Base-by-base conservation (phyloP, 2,888 invertebrate species). In the Acleris laterana region DNA sequence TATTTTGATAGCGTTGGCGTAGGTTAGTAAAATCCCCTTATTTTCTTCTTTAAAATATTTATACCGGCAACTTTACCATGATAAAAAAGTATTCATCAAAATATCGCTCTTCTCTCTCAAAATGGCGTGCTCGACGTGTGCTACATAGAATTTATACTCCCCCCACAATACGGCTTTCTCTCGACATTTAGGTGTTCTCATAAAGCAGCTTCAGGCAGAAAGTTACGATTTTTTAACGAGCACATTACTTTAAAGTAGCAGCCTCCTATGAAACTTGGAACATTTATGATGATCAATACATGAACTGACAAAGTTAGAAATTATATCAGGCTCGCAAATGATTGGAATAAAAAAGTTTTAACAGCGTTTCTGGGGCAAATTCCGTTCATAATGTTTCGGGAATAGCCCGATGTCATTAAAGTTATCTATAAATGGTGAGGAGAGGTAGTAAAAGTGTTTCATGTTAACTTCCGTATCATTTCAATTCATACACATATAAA, bases 241-340 rank as follows among this genome's bases (percentile, higher is more conserved):
- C 71, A 71, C 70, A 74, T 79, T 77, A 78, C 72, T 78, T 77
- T 75, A 75, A 76, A 77, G 75, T 78, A 79, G 77, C 68, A 70
- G 73, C 61, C 57, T 59, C 58, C 73, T 72, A 73, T 75, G 73
- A 77, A 75, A 73, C 70, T 66, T 68, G 69, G 69, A 66, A 71
- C 70, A 66, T 68, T 70, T 68, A 64, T 68, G 72, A 70, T 70
- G 72, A 70, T 70, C 56, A 57, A 67, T 69, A 69, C 66, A 53
- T 60, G 60, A 50, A 65, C 55, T 44, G 55, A 16, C 42, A 19
- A 65, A 65, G 55, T 46, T 60, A n/a, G 61, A 72, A 66, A 62
- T 66, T 62, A 66, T 62, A 51, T 32, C 13, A 48, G 17, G 20
- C 50, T 42, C 61, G 32, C 42, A 48, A 16, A 52, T 46, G 32